A percentile compares a stretch with the other conserved stretches of the same genome.
Conservation (phyloP, 2,888 invertebrate species). For the Catocala sponsa region DNA sequence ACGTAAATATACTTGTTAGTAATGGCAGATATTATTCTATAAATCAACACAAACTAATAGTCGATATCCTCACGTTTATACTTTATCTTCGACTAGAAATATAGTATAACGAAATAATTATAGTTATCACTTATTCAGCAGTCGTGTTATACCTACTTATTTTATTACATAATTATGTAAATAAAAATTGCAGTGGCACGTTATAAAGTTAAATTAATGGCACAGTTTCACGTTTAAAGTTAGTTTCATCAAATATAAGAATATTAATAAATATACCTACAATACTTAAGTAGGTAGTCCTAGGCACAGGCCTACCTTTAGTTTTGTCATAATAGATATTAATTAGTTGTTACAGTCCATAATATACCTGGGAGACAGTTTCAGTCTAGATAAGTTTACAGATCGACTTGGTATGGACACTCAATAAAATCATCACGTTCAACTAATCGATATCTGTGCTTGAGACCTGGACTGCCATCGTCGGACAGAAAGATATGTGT, state of each 20-base stretch:
- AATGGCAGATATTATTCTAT: conserved; percentile 60
- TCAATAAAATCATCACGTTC: conserved; percentile 59
- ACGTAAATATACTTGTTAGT: conserved; percentile 62
- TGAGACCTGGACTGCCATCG: conserved; percentile 53
- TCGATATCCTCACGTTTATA: conserved; percentile 75
- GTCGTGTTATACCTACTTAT: conserved; percentile 85
- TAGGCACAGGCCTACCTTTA: conserved; percentile 59
- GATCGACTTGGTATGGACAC: conserved; percentile 55
- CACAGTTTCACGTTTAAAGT: conserved; percentile 83
- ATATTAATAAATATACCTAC: conserved; percentile 75
- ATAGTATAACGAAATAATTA: conserved; percentile 79
- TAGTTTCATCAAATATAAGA: conserved; percentile 84
- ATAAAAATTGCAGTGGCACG: conserved; percentile 83
- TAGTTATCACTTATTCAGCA: conserved; percentile 85
- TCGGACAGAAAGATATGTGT: conserved; percentile 77
- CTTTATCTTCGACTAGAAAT: conserved; percentile 85
- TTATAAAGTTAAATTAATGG: conserved; percentile 87
- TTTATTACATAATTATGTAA: conserved; percentile 74
- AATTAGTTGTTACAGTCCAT: conserved; percentile 43
- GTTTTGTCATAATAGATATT: conserved; percentile 47
- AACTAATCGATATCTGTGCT: conserved; percentile 62
- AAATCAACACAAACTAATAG: conserved; percentile 66
- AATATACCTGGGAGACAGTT: conserved; percentile 38
- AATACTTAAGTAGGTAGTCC: conserved; percentile 67
- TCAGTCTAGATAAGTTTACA: conserved; percentile 56